Conservation (phyloP, 2,888 invertebrate genomes). For the Hirtodrosophila confusa region DNA sequence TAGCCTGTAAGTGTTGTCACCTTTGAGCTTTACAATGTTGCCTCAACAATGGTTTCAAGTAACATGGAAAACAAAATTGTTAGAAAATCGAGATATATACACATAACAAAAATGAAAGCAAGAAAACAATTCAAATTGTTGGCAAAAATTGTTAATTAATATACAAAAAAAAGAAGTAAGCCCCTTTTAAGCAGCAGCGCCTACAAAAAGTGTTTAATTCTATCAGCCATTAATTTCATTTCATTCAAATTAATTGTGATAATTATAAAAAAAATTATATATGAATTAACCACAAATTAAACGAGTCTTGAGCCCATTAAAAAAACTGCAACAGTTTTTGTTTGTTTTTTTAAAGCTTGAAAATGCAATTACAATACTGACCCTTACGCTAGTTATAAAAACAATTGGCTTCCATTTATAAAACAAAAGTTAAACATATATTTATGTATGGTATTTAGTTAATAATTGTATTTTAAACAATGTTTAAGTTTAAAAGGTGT, state of each 20-base stretch:
- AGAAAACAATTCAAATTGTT: conserved; percentile 53
- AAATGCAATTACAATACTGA: conserved; percentile 39
- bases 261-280: conserved; percentile 29
- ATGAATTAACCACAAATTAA: conserved; percentile 16
- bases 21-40: conserved; percentile 81
- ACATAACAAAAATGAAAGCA: conserved; percentile 20
- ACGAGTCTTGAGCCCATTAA: background rate
- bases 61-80: conserved; percentile 65
- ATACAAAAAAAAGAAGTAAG: conserved; percentile 29
- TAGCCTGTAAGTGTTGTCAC: conserved; percentile 76
- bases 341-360: conserved; percentile 10
- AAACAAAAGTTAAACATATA: conserved; percentile 40
- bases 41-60: conserved; percentile 81
- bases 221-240: conserved; percentile 65
- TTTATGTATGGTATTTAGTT: conserved; percentile 60
- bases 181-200: conserved; percentile 1
- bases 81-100: conserved; percentile 50
- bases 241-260: conserved; percentile 71
- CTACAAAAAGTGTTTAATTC: conserved; percentile 23
- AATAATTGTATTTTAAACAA: conserved; percentile 30
- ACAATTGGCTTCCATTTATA: conserved; percentile 75
- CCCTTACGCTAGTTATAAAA: conserved; percentile 18
- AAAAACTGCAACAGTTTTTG: conserved; percentile 62
- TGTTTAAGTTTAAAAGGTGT: conserved; percentile 46
- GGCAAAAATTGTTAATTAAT: conserved; percentile 66